Conservation (phyloP, 1,140 invertebrate species). For the Berghia stephanieae region DNA sequence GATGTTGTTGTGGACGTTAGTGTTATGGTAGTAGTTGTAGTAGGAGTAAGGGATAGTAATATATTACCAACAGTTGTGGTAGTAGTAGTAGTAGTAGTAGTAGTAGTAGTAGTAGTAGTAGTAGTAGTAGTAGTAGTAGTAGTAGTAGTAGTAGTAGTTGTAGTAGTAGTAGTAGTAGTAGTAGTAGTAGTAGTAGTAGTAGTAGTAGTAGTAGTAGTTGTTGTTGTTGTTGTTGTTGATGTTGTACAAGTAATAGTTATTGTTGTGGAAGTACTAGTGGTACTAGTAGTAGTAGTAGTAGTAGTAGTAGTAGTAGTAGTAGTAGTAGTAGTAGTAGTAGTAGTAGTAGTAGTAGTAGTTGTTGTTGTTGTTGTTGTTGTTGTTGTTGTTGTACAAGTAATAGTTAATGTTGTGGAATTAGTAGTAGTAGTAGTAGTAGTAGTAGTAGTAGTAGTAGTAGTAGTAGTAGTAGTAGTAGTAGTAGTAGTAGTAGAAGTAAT, state of each 20-base stretch:
- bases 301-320: background rate
- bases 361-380: background rate
- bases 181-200: background rate
- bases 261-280: no score
- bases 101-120: constrained; percentile 8
- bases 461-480: background rate
- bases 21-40: no score
- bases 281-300: no score
- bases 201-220: no score
- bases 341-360: background rate
- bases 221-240: background rate
- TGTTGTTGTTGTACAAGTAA: background rate
- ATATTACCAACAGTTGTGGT: no score
- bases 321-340: background rate
- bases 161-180: background rate
- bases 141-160: background rate
- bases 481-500: no score
- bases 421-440: no score
- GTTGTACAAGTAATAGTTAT: no score
- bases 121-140: background rate
- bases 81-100: background rate
- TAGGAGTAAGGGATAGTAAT: background rate
- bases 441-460: no score
- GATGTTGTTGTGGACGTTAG: no score
- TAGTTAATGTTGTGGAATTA: no score